phyloP scores from a whole-genome alignment of 2,113 vertebrate genomes.

The Phoxinus phoxinus region DNA sequence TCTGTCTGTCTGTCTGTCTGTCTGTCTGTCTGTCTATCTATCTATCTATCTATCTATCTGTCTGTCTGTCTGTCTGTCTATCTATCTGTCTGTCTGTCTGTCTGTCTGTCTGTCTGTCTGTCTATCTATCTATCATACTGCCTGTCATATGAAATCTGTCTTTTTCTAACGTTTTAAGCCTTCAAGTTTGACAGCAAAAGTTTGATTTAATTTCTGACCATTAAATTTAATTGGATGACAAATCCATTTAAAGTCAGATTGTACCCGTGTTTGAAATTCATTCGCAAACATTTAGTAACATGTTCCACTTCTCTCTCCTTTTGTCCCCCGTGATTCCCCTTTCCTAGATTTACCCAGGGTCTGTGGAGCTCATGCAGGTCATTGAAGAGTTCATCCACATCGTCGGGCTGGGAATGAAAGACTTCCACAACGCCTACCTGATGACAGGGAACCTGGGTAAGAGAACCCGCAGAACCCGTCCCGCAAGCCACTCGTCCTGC shows the following conservation, averaged over 20 bases:
- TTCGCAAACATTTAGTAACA: background rate
- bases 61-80: background rate
- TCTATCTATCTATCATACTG: background rate
- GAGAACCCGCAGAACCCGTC: conserved; percentile 62
- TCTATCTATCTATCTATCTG: background rate
- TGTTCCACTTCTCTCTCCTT: conserved; percentile 12
- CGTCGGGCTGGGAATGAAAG: conserved; percentile 98
- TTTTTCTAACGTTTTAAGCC: background rate
- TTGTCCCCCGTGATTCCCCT: conserved; percentile 29
- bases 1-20: background rate
- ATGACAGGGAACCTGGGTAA: conserved; percentile 99
- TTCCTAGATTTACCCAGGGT: conserved; percentile 93
- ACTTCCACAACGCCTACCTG: conserved; percentile 99
- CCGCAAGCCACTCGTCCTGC: background rate
- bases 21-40: background rate
- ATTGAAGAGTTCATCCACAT: conserved; percentile 99
- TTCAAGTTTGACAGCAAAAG: background rate
- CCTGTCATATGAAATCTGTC: background rate
- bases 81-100: background rate
- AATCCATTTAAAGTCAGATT: background rate
- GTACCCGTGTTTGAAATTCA: background rate
- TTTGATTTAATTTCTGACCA: background rate
- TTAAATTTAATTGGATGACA: background rate
- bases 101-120: background rate
- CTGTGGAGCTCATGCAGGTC: conserved; percentile 98